phyloP scores from a whole-genome alignment of 2,888 invertebrate genomes.

The Nebria brevicollis region DNA sequence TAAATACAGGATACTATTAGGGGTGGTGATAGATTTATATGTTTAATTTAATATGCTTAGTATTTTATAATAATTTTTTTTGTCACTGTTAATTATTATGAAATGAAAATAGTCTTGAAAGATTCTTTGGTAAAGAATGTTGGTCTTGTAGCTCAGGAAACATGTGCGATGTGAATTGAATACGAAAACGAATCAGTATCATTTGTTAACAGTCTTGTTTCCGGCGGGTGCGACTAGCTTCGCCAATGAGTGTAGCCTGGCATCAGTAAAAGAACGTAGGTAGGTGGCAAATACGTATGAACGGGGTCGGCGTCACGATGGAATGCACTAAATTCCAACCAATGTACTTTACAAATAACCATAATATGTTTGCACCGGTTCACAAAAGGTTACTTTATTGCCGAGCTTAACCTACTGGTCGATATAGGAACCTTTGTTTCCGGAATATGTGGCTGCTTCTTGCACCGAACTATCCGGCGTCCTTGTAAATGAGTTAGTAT shows the following conservation, averaged over 20 bases:
- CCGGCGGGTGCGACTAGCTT: slow-evolving; percentile 9
- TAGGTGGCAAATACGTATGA: background rate
- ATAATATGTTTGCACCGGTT: slow-evolving; percentile 24
- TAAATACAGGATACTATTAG: background rate
- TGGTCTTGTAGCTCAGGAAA: background rate
- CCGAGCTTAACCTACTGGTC: slow-evolving; percentile 8
- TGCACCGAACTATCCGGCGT: too few relatives aligned
- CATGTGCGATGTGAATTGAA: background rate
- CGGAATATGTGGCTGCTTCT: background rate
- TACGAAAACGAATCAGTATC: slow-evolving; percentile 25
- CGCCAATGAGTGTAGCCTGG: background rate
- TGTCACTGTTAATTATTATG: too few relatives aligned
- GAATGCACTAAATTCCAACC: slow-evolving; percentile 31
- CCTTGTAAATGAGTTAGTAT: background rate
- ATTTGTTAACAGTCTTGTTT: slow-evolving; percentile 36
- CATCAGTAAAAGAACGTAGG: background rate
- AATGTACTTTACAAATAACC: slow-evolving; percentile 32
- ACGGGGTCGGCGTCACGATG: background rate
- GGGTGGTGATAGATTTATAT: background rate
- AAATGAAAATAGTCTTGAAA: too few relatives aligned
- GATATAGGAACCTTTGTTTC: slow-evolving; percentile 29
- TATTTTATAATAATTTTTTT: too few relatives aligned
- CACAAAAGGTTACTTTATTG: slow-evolving; percentile 20
- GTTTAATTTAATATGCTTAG: too few relatives aligned
- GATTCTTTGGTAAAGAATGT: too few relatives aligned